Base-by-base conservation (phyloP, 2,888 invertebrate genomes). In the Galerucella pusilla region DNA sequence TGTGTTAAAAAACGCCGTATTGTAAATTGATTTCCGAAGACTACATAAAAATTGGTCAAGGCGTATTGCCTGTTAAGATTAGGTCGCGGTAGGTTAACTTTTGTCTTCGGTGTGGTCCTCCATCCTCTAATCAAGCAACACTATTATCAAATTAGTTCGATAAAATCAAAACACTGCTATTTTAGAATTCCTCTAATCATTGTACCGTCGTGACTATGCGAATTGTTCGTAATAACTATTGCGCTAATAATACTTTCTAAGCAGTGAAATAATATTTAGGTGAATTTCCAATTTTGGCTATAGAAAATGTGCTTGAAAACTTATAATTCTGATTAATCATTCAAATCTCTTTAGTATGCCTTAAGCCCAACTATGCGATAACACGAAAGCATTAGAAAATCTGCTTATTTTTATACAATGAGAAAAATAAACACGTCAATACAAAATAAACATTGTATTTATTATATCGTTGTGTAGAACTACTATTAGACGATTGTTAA, bases 161-260 rank as follows among this genome's bases (percentile, higher is more conserved):
- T 72, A 72, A 66, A 72, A 72, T 72, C 72, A 67, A 72, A 72
- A 64, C 72, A 49, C 60, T 60, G 72, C 72, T 72, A 71, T 72
- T 72, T 72, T 42, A 72, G 60, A 72, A 72, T 72, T 72, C 66
- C 72, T 72, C 72, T 72, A 72, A 72, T 72, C 72, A 72, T 72
- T 64, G 71, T 60, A 14, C 46, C 59, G 66, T 72, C 72, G 67
- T 72, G 72, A 72, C 72, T 67, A 35, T 63, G 70, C 70, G 63
- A 70, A 70, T 69, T 49, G 71, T 60, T 71, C 20, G 57, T 65
- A 71, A 71, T 71, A 72, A 67, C 60, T 60, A 54, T 71, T 71
- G 59, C 49, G 67, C 49, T 60, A 25, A 71, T 11, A 66, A 72
- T 67, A 67, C 60, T 71, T 60, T 60, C 72, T 66, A 63, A 72